Base-by-base conservation (phyloP, 2,888 invertebrate genomes). In the Tinea trinotella region DNA sequence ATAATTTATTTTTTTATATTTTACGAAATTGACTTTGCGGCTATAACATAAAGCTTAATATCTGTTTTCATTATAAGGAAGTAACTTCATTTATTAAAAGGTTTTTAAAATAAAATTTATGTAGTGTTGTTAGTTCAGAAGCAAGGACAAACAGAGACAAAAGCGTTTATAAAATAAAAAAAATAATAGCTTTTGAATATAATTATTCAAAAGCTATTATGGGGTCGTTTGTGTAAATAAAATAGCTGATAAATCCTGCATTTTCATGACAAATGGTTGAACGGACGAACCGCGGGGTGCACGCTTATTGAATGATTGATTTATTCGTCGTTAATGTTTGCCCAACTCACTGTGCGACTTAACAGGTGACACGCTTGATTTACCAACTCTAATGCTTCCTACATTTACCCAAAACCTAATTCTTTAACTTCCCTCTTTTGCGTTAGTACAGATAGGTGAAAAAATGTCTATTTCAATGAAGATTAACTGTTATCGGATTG, bases 281-380 rank as follows among this genome's bases (percentile, higher is more conserved):
- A 59, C 53, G 40, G 58, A 60, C 62, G 60, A 62, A 59, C 53
- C 59, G 59, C 61, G 64, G 62, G 40, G 40, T 34, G 63, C 60
- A 61, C 63, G 65, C 66, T 78, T 75, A 83, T 79, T 78, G 81
- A 77, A 76, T 82, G 84, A 83, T 83, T 83, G 82, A 84, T 84
- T 76, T 76, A 80, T 81, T 68, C 64, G 62, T 9, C 50, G n/a
- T 18, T 30, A 54, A 54, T 54, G 54, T 54, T 49, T 15, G 49
- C 30, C 30, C 20, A 36, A 36, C 35, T 36, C 40, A 22, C 54
- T 18, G 22, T 22, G 24, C 46, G 19, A 15, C 53, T 18, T 36
- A 30, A 40, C 53, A 53, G 53, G 53, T 53, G 64, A 62, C 60
- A 58, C 54, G 12, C 68, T 72, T 79, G 82, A 82, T 82, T 79